Base-by-base conservation (phyloP, 2,113 vertebrate species). In the Solea senegalensis region DNA sequence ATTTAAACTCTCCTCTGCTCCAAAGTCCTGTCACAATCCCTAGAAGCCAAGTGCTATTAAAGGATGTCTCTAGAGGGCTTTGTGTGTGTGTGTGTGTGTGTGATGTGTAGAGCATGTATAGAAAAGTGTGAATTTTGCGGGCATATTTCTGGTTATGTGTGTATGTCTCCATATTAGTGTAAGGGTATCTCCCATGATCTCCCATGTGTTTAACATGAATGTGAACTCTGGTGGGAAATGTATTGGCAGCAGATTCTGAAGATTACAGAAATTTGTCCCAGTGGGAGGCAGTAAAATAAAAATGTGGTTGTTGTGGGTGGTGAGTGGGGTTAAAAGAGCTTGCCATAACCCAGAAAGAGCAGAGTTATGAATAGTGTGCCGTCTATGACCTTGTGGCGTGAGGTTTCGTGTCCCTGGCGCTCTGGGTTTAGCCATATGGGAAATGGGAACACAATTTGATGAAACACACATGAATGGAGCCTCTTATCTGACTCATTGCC, bases 21-120 rank as follows among this genome's bases (percentile, higher is more conserved):
- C 84, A 60, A 84, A 76, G 81, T 80, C 82, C 78, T 79, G 83
- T 90, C 82, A 80, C 77, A 84, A 83, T 76, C 81, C 74, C 70
- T 69, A 40, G 83, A 88, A 83, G 73, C 83, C 89, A 89, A 86
- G 86, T 65, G 78, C 81, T 90, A 88, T 92, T 91, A 92, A 86
- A 59, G 70, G 54, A 59, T 63, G 65, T 90, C 87, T 72, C 84
- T 43, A 48, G 88, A 83, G 89, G 34, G 34, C 34, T 34, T 34
- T 34, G 34, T 48, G 67, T 49, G 9, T 70, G 77, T 69, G 74
- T 67, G 72, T 55, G 59, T 49, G 58, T 64, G 26, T 4, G 60
- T 61, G 44, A 10, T 48, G 45, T 46, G 45, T 78, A 48, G 76
- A 51, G 56, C 52, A 68, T 16, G 49, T 71, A 66, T 64, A 61